phyloP scores from a whole-genome alignment of 2,797 vertebrate species.

The Oreortyx pictus region DNA sequence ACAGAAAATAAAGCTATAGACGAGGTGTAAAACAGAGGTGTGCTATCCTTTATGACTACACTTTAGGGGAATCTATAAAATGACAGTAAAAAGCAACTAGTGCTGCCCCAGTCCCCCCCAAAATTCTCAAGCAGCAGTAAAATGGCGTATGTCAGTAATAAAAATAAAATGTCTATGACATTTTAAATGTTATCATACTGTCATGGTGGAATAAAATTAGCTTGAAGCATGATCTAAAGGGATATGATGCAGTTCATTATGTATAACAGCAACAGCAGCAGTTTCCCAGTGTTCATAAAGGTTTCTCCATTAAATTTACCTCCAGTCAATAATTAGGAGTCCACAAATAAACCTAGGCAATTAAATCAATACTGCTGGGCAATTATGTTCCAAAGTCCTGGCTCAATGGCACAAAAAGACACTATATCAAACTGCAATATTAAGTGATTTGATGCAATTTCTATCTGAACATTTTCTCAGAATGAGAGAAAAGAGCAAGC shows the following conservation, averaged over 20 bases:
- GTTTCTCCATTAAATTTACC: slow-evolving; percentile 97
- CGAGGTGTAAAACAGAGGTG: slow-evolving; percentile 46
- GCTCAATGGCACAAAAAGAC: slow-evolving; percentile 91
- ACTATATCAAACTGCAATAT: slow-evolving; percentile 84
- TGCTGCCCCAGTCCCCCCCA: slow-evolving; percentile 71
- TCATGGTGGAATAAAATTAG: slow-evolving; percentile 92
- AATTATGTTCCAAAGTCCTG: slow-evolving; percentile 84
- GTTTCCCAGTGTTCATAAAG: slow-evolving; percentile 97
- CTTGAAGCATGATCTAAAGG: slow-evolving; percentile 93
- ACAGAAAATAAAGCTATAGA: slow-evolving; percentile 41
- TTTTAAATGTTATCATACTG: slow-evolving; percentile 94
- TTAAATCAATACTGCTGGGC: slow-evolving; percentile 98
- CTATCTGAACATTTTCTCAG: slow-evolving; percentile 53
- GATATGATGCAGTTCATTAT: slow-evolving; percentile 92
- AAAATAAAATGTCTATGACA: slow-evolving; percentile 92
- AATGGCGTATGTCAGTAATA: slow-evolving; percentile 88
- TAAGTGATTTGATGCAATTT: slow-evolving; percentile 79
- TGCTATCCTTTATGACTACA: slow-evolving; percentile 62
- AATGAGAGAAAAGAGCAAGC: slow-evolving; percentile 34
- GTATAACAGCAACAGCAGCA: slow-evolving; percentile 89
- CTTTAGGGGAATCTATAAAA: slow-evolving; percentile 75
- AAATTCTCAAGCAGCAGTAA: slow-evolving; percentile 86
- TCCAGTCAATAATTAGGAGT: slow-evolving; percentile 99
- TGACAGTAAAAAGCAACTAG: slow-evolving; percentile 79
- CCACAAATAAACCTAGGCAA: slow-evolving; percentile 99